Percentiles rank a stretch among this genome's conserved stretches.
These are phyloP conservation scores for Scaptomyza tumidula DNA, from an alignment of 2,888 invertebrate species.

Conservation along the genomic window DNA sequence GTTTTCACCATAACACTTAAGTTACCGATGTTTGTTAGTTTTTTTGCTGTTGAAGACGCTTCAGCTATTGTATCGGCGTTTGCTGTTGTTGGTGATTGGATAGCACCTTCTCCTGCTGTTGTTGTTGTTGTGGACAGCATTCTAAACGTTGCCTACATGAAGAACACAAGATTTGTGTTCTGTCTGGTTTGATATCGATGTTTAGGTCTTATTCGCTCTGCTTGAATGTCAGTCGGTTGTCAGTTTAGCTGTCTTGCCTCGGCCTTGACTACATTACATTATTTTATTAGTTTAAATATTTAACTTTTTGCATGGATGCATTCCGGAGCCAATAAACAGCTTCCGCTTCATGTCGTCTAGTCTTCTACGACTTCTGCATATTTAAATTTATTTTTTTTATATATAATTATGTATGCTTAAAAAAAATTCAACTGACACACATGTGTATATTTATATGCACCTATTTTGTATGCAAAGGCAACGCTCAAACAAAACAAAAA, in stretches of 20 bases:
- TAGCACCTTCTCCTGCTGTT: slow-evolving; percentile 29
- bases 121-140: slow-evolving; percentile 62
- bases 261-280: not conserved
- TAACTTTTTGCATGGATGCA: slow-evolving; percentile 2
- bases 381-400: not conserved
- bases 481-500: slow-evolving; percentile 45
- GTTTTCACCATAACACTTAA: slow-evolving; percentile 40
- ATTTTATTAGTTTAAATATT: not conserved
- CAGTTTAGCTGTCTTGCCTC: not conserved
- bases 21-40: not conserved
- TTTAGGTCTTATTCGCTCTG: not conserved
- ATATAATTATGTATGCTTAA: too few species aligned
- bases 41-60: slow-evolving; percentile 18
- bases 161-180: slow-evolving; percentile 22
- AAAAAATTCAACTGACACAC: not conserved
- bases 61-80: slow-evolving; percentile 35
- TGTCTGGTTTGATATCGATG: not conserved
- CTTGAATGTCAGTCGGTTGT: not conserved
- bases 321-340: not conserved
- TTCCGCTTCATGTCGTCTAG: not conserved
- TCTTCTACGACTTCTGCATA: not conserved
- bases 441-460: not conserved
- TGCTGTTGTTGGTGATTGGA: slow-evolving; percentile 45
- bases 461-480: slow-evolving; percentile 38
- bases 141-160: slow-evolving; percentile 38